A percentile compares a stretch with the other conserved stretches of the same genome.
phyloP scores from a whole-genome alignment of 2,113 vertebrate species.

The Phalacrocorax aristotelis region DNA sequence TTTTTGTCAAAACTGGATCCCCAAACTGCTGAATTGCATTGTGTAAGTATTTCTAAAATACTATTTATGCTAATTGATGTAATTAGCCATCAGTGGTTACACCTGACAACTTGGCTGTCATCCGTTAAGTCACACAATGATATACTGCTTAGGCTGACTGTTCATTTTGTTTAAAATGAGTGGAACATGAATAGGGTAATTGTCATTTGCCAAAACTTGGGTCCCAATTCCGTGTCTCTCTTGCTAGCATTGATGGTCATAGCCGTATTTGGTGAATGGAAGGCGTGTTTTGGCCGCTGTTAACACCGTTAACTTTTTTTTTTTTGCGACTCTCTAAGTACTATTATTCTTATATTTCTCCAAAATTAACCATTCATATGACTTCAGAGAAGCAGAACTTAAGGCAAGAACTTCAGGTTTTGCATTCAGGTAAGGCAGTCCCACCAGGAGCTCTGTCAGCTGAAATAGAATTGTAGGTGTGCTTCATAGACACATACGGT shows the following conservation, averaged over 20 bases:
- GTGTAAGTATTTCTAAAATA: not conserved
- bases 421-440: not conserved
- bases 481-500: accelerated
- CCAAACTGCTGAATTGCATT: not conserved
- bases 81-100: not conserved
- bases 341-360: not conserved
- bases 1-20: not conserved
- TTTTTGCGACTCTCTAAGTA: not conserved
- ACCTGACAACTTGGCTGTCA: not conserved
- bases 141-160: not conserved
- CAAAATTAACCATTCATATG: not conserved
- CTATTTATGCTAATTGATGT: not conserved
- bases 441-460: not conserved
- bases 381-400: not conserved
- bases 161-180: not conserved
- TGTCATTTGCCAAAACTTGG: accelerated
- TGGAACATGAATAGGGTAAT: not conserved
- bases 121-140: not conserved
- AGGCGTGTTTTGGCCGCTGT: not conserved
- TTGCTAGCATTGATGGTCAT: not conserved
- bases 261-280: not conserved
- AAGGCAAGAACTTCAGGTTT: accelerated
- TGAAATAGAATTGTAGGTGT: not conserved
- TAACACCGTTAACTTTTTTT: too few relatives aligned
- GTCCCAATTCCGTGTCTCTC: not conserved